Base-by-base conservation (phyloP, 2,113 vertebrate species). In the Burhinus oedicnemus region DNA sequence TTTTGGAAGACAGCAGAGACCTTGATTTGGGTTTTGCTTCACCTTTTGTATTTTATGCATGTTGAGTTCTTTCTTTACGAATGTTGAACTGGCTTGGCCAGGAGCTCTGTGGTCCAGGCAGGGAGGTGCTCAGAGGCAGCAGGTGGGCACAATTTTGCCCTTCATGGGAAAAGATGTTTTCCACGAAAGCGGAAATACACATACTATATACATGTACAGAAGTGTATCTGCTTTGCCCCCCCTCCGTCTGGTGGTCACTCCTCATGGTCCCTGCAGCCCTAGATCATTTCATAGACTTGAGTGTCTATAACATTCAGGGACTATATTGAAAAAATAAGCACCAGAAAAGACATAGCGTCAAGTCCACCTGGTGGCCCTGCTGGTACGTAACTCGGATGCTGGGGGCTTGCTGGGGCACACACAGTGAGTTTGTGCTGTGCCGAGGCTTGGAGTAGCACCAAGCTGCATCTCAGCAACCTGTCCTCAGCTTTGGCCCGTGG, bases 371-470 rank as follows among this genome's bases (percentile, higher is more conserved):
- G 29, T 66, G 45, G 11, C 17, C 14, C 51, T 5, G 5, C 5
- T 9, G 75, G 36, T 3, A 1, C 3, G 51, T 18, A 7, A 15
- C 21, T 40, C 20, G 4, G 38, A 6, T 20, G 29, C 58, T 16
- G 64, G 57, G 25, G n/a, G 5, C 8, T 45, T n/a, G 23, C 70
- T 29, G 78, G 55, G 70, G 22, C n/a, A 38, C 22, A 21, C 11
- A 8, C 11, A 7, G 17, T 8, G n/a, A 20, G 15, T 5, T 6
- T 30, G 30, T 21, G 32, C 6, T 8, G 5, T 4, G 30, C 25
- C 1, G 2, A 42, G 65, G 38, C 17, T 30, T 10, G n/a, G 29
- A 0, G 3, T 8, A 20, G 38, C 38, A 11, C 7, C 8, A 1
- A 45, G 29, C 15, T 51, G 51, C 36, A 12, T 27, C 62, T 34